These are phyloP conservation scores for Sycophila sp. DNA, from an alignment of 1,140 invertebrate genomes.

Conservation along the genomic window DNA sequence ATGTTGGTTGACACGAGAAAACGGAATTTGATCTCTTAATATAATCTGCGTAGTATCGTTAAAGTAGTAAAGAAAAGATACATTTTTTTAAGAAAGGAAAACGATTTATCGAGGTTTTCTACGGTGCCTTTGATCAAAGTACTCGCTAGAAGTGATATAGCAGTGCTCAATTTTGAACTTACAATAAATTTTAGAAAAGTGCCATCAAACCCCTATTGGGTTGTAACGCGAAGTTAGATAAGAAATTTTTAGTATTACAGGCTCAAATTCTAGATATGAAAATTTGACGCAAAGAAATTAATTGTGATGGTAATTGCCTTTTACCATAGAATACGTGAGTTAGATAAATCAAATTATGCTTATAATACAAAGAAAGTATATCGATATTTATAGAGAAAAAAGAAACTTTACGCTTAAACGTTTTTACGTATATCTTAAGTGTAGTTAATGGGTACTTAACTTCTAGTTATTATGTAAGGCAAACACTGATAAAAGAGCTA, in stretches of 20 bases:
- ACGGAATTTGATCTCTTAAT: neutral
- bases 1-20: no score
- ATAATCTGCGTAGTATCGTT: no score
- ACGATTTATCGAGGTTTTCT: neutral
- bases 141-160: conserved; percentile 27
- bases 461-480: neutral
- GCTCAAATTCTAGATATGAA: neutral
- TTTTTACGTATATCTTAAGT: conserved; percentile 11
- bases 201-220: conserved; percentile 20
- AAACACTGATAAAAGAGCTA: neutral
- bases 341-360: conserved; percentile 19
- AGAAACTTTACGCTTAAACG: conserved; percentile 27
- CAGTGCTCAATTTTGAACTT: conserved; percentile 16
- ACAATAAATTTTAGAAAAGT: conserved; percentile 27
- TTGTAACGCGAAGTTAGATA: conserved; percentile 9
- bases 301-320: no score
- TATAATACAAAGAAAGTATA: neutral
- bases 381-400: conserved; percentile 1
- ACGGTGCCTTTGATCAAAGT: conserved; percentile 34
- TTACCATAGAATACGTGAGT: neutral
- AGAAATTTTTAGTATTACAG: neutral
- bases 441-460: neutral
- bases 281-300: neutral
- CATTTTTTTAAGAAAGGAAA: no score
- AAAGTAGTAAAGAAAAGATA: no score